A percentile compares a stretch with the other conserved stretches of the same genome.
Evolutionary conservation across 35 echinoderm and acorn worm genomes (phyloP).

Genomic region (Chiridota heheva): DNA sequence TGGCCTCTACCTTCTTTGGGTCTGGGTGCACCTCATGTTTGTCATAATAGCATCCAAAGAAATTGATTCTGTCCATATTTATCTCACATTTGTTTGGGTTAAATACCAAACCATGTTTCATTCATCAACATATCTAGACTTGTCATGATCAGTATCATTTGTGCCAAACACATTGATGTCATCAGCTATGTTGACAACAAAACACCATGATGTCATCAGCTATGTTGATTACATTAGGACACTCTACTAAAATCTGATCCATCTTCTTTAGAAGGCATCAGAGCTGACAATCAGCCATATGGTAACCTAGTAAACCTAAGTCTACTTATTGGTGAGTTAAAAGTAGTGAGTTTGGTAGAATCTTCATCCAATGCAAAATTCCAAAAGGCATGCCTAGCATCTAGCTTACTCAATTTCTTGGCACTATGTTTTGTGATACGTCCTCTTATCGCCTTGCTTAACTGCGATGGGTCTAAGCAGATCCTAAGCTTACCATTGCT

Average conservation of each 20-base stretch:
- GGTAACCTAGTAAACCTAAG: constrained; percentile 37
- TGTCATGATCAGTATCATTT: constrained; percentile 9
- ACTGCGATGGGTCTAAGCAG: constrained; percentile 56
- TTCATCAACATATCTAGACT: constrained; percentile 16
- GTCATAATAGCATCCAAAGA: constrained; percentile 20
- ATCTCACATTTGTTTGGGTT: constrained; percentile 28
- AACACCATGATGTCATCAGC: too few species aligned
- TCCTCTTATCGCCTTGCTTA: constrained; percentile 52
- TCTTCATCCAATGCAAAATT: constrained; percentile 41
- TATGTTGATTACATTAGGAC: too few species aligned
- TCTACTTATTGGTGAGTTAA: constrained; percentile 49
- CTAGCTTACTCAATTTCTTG: constrained; percentile 48
- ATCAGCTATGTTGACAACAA: constrained; percentile 55
- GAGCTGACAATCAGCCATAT: constrained; percentile 25
- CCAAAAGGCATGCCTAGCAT: constrained; percentile 21
- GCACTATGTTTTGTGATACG: constrained; percentile 30
- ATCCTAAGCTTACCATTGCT: constrained; percentile 51
- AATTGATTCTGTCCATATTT: background rate
- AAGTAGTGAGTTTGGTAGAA: constrained; percentile 17
- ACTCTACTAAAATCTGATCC: constrained; percentile 30
- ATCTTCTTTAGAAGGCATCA: constrained; percentile 48
- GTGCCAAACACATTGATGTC: constrained; percentile 51
- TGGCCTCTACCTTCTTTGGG: constrained; percentile 8
- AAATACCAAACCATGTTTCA: constrained; percentile 24
- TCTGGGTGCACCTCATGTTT: constrained; percentile 1